Conservation (phyloP, 2,888 invertebrate genomes). For the Dynastes tityus region DNA sequence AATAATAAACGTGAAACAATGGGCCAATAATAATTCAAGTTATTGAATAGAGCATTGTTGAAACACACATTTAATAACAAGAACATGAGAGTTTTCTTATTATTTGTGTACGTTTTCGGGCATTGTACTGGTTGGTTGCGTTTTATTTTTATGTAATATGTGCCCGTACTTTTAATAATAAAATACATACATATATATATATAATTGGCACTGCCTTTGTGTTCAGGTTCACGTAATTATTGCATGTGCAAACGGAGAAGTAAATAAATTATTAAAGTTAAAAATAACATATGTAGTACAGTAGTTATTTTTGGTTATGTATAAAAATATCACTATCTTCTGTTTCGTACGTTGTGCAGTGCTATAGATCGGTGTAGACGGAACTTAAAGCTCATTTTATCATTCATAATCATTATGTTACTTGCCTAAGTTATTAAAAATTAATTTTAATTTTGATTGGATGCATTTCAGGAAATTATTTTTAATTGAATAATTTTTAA, state of each 20-base stretch:
- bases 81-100: conserved; percentile 25
- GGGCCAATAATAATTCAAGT: conserved; percentile 1
- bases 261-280: neutral
- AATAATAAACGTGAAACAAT: conserved; percentile 25
- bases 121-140: neutral
- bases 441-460: neutral
- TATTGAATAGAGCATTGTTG: conserved; percentile 23
- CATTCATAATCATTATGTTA: no score
- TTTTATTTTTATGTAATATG: conserved; percentile 1
- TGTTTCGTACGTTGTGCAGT: no score
- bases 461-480: no score
- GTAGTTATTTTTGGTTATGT: no score
- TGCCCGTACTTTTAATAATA: neutral
- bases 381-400: no score
- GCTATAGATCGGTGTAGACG: no score
- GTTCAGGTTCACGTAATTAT: neutral
- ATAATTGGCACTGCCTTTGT: neutral
- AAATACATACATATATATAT: no score
- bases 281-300: neutral
- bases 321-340: no score
- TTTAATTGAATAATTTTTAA: no score
- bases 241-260: neutral
- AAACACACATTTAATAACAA: conserved; percentile 11
- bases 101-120: conserved; percentile 21
- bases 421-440: neutral